These are phyloP conservation scores for Sebastes matsubarae DNA, from an alignment of 2,797 vertebrate species.

Conservation along the genomic window DNA sequence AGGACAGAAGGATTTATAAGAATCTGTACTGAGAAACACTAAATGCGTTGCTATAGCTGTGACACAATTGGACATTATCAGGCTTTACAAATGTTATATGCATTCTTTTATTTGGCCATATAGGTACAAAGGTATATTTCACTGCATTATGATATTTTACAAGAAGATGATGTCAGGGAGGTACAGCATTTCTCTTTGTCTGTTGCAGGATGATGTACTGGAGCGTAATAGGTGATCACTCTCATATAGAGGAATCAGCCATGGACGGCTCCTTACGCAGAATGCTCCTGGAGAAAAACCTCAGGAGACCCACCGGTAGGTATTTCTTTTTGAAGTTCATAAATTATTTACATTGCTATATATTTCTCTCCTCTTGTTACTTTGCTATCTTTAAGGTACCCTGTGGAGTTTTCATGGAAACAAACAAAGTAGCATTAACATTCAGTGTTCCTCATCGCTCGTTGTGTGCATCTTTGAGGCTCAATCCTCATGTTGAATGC, in stretches of 20 bases:
- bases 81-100: background rate
- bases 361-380: background rate
- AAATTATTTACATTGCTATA: background rate
- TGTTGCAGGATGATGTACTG: constrained; percentile 97
- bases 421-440: background rate
- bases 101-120: background rate
- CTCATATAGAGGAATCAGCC: constrained; percentile 96
- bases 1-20: background rate
- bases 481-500: background rate
- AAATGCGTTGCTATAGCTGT: background rate
- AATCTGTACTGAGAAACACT: background rate
- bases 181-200: constrained; percentile 12
- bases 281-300: constrained; percentile 93
- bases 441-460: background rate
- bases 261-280: constrained; percentile 97
- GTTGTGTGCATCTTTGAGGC: background rate
- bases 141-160: background rate
- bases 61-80: background rate
- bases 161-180: background rate
- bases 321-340: background rate
- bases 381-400: background rate
- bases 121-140: background rate
- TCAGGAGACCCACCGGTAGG: constrained; percentile 95
- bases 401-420: background rate
- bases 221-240: constrained; percentile 96